Percentiles rank a stretch among this genome's conserved stretches.
Conservation (phyloP, 2,113 vertebrate genomes). For the Asarcornis scutulata region DNA sequence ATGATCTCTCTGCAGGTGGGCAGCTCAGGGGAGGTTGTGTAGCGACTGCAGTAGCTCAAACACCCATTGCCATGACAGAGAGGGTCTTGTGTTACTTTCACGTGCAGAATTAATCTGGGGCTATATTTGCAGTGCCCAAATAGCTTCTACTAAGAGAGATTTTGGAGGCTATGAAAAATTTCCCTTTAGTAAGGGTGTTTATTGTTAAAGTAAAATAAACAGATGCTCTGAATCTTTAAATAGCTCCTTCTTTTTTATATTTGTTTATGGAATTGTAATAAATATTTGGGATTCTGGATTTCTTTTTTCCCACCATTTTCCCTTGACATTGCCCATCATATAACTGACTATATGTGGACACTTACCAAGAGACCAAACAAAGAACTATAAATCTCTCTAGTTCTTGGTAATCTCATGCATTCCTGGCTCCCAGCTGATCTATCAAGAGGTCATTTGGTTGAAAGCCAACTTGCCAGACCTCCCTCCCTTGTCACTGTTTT, state of each 20-base stretch:
- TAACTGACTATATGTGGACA: not conserved
- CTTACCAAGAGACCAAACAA: conserved; percentile 67
- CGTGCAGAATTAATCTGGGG: not conserved
- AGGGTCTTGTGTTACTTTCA: not conserved
- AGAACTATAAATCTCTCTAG: conserved; percentile 67
- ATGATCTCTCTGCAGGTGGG: not conserved
- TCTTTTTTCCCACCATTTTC: not conserved
- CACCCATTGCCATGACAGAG: not conserved
- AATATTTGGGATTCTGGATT: not conserved
- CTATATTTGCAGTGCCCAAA: not conserved
- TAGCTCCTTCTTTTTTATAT: conserved; percentile 20
- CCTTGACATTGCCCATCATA: not conserved
- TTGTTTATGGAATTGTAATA: conserved; percentile 34
- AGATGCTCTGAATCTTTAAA: conserved; percentile 21
- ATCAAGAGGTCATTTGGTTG: conserved; percentile 73
- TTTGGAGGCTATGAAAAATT: conserved; percentile 5
- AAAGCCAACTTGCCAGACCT: conserved; percentile 70
- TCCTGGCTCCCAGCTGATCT: conserved; percentile 68
- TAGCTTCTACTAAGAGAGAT: not conserved
- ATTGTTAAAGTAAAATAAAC: conserved; percentile 43
- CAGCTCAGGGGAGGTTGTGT: not conserved
- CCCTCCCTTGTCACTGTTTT: conserved; percentile 55
- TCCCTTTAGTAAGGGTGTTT: conserved; percentile 5
- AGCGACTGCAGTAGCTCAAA: not conserved
- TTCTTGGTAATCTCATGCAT: conserved; percentile 46